These are phyloP conservation scores for Bombyx mandarina DNA, from an alignment of 1,140 invertebrate genomes.

Conservation along the genomic window DNA sequence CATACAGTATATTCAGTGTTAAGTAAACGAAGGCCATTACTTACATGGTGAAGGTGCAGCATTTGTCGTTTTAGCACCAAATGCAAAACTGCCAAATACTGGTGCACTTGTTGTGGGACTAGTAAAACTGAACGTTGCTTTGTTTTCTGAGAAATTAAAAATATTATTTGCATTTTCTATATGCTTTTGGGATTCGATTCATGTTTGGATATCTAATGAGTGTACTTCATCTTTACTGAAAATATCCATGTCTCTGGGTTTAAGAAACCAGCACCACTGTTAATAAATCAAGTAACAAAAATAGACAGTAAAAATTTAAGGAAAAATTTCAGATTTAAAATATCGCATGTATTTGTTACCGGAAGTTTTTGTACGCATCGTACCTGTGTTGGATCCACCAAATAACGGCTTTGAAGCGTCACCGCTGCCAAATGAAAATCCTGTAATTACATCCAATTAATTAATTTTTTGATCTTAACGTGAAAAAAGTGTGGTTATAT, in stretches of 20 bases:
- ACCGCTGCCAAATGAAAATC: constrained; percentile 30
- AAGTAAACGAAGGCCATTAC: constrained; percentile 3
- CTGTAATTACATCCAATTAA: constrained; percentile 12
- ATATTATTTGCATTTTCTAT: background rate
- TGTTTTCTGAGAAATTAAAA: constrained; percentile 36
- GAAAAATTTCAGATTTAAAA: no score
- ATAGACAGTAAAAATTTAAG: no score
- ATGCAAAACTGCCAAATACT: constrained; percentile 39
- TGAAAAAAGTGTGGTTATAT: background rate
- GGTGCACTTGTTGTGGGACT: constrained; percentile 28
- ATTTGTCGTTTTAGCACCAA: constrained; percentile 45
- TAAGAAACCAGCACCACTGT: no score
- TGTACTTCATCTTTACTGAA: no score
- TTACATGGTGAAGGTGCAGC: constrained; percentile 41
- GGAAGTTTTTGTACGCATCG: background rate
- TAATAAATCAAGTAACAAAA: no score
- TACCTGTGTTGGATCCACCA: constrained; percentile 31
- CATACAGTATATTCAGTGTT: no score
- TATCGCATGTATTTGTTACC: no score
- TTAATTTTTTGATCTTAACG: background rate
- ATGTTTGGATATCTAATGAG: no score
- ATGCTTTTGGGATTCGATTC: background rate
- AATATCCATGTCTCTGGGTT: no score
- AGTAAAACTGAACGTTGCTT: constrained; percentile 38
- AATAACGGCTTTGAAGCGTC: constrained; percentile 26